Evolutionary conservation across 2,797 vertebrate genomes (phyloP), one percentile per base, ranked within the genome.

Genomic region (Pempheris klunzingeri): DNA sequence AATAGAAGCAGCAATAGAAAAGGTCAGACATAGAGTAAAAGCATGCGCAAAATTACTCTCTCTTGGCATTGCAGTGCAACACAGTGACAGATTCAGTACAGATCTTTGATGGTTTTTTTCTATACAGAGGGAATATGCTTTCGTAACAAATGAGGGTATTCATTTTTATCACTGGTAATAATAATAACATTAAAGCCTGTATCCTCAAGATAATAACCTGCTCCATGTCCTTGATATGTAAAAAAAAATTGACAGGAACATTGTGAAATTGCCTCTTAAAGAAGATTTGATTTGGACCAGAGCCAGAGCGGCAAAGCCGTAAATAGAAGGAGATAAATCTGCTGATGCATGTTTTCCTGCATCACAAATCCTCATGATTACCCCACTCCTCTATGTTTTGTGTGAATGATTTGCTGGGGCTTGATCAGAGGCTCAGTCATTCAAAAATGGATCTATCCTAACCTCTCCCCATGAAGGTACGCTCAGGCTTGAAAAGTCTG

Each of bases 281-380:
- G 63, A 72, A 67, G 78, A 81, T 90, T 86, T 85, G 76, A 89
- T 83, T 88, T 89, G 82, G 88, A 83, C 46, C 22, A 0, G 70
- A 76, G 78, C 79, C 87, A 81, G 72, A 59, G 71, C 32, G 3
- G 28, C 74, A 81, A 85, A 88, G 89, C 86, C 65, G 71, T 82
- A 83, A 84, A 92, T 74, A 83, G 84, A 62, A 30, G 69, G 36
- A 80, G 83, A 90, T 91, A 85, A 90, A 93, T 92, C 80, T 88
- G 81, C 84, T 86, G 86, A 90, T 90, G 80, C 80, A 54, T 60
- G 44, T 88, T 84, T 92, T 62, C 81, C 87, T 85, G 85, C 86
- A 84, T 89, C 84, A 88, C 92, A 92, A 90, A 89, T 92, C 87
- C 88, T 78, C 75, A 80, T 92, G 89, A 92, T 92, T 90, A 88